Base-by-base conservation (phyloP, 2,797 vertebrate genomes). In the Schizopygopsis malacanthus region DNA sequence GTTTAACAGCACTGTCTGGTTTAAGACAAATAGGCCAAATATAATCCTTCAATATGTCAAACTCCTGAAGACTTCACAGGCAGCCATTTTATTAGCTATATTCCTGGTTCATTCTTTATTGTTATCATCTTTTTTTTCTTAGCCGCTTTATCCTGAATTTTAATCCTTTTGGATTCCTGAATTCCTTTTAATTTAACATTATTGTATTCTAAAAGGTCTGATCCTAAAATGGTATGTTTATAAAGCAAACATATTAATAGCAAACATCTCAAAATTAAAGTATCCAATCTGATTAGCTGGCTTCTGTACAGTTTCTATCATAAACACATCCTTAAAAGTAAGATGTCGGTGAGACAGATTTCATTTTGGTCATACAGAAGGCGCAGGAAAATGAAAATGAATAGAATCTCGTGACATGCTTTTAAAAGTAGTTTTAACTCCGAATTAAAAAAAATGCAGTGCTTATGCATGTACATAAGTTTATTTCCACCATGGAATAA, bases 1-100 rank as follows among this genome's bases (percentile, higher is more conserved):
- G 20, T 82, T 83, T 75, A 63, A 77, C 61, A 69, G 45, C 11
- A 33, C 41, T 25, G 81, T 76, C 59, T 52, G 61, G 16, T 67
- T 77, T 67, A 77, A 76, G 72, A 83, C 25, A 63, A 63, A 83
- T 39, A 47, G 41, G 43, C 54, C 41, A 18, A 75, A 63, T 18
- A 73, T 50, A 9, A 73, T 73, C 54, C 52, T 47, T 61, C 25
- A 83, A 50, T 37, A 47, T 75, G 54, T 73, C 70, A 50, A 83
- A 45, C 39, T 52, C 22, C 7, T 61, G 22, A 72, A 72, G 39
- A 33, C 81, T 73, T 45, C 16, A 61, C 3, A 33, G 7, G 39
- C 18, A 82, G 25, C 52, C n/a, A 47, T 41, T 47, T 45, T 28
- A 61, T 73, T 72, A 59, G 6, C 52, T 15, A 13, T 43, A 56